Percentiles rank a stretch among this genome's conserved stretches.
Evolutionary conservation across 2,888 invertebrate genomes (phyloP).

Genomic region (Seira musarum): DNA sequence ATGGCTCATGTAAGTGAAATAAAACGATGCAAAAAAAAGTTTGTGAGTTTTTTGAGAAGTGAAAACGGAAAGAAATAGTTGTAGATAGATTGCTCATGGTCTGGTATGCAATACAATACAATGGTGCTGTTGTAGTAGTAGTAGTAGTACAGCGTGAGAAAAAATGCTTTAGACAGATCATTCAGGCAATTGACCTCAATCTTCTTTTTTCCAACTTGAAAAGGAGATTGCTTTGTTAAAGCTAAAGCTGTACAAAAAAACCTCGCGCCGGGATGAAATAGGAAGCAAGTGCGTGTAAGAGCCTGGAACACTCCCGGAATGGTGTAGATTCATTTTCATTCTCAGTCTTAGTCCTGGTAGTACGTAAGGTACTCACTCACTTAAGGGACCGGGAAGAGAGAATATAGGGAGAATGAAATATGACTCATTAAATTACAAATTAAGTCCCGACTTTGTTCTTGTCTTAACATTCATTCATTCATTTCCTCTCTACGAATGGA

Average conservation of each 20-base stretch:
- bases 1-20: neutral
- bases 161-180: slow-evolving; percentile 57
- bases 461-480: slow-evolving; percentile 53
- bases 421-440: slow-evolving; percentile 64
- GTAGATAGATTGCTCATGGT: neutral
- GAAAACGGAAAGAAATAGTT: slow-evolving; percentile 21
- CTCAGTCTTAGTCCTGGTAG: no score
- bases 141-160: slow-evolving; percentile 16
- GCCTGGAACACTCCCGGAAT: neutral
- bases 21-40: slow-evolving; percentile 27
- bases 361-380: slow-evolving; percentile 18
- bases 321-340: neutral
- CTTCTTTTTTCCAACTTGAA: slow-evolving; percentile 40
- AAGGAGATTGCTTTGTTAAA: slow-evolving; percentile 19
- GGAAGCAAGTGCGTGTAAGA: neutral
- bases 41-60: slow-evolving; percentile 2
- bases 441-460: slow-evolving; percentile 56
- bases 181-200: slow-evolving; percentile 64
- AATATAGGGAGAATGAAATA: slow-evolving; percentile 52
- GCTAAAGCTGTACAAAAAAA: neutral
- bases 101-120: neutral
- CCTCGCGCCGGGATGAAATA: neutral
- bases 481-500: neutral
- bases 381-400: slow-evolving; percentile 9
- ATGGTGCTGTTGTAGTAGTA: neutral